Evolutionary conservation across 2,113 vertebrate genomes (phyloP).

Genomic region (Hydrochoerus hydrochaeris): DNA sequence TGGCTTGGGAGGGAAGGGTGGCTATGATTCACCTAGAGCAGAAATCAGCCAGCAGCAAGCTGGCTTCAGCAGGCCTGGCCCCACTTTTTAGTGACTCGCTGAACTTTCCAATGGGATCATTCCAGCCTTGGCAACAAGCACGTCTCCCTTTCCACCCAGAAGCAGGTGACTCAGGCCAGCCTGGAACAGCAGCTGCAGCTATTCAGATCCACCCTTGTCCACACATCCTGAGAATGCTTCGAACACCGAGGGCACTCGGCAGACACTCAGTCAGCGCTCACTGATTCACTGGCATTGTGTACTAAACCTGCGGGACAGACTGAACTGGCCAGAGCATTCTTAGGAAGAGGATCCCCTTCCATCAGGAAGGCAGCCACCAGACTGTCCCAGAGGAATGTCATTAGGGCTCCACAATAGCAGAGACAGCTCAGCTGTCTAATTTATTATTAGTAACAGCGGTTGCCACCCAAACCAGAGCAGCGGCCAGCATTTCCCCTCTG

Average conservation of each 20-base stretch:
- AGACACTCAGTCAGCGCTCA: background rate
- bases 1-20: background rate
- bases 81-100: background rate
- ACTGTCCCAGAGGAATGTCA: slow-evolving; percentile 24
- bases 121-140: slow-evolving; percentile 42
- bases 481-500: background rate
- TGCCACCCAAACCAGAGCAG: slow-evolving; percentile 35
- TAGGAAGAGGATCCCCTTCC: background rate
- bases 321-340: background rate
- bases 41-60: background rate
- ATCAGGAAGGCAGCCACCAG: background rate
- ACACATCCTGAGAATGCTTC: background rate
- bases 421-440: slow-evolving; percentile 48
- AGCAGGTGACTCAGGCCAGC: slow-evolving; percentile 70
- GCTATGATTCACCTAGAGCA: background rate
- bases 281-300: background rate
- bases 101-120: slow-evolving; percentile 63
- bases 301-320: background rate
- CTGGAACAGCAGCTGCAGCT: background rate
- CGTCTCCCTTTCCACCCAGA: slow-evolving; percentile 64
- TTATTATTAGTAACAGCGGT: slow-evolving; percentile 71
- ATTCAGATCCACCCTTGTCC: background rate
- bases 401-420: background rate
- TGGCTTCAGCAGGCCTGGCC: background rate
- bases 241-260: background rate